These are phyloP conservation scores for Scaptomyza montana DNA, from an alignment of 1,140 invertebrate genomes.

Conservation along the genomic window DNA sequence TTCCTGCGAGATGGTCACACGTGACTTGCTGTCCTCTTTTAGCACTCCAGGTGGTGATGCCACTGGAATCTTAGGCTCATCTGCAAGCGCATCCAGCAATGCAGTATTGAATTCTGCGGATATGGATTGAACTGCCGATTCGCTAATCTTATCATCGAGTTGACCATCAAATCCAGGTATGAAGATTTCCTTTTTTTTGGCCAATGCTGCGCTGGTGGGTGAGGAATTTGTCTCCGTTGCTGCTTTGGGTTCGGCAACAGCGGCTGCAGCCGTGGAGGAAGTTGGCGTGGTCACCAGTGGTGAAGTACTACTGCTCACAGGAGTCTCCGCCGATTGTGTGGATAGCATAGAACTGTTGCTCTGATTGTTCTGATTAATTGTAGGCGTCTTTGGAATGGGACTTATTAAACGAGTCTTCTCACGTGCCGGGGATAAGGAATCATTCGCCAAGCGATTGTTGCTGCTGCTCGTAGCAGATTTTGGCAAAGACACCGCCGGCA, in stretches of 20 bases:
- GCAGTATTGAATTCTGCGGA: constrained; percentile 85
- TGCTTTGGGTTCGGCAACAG: constrained; percentile 28
- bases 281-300: constrained; percentile 69
- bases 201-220: constrained; percentile 38
- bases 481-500: constrained; percentile 10
- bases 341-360: constrained; percentile 68
- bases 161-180: constrained; percentile 89
- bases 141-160: constrained; percentile 89
- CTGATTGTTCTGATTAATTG: constrained; percentile 60
- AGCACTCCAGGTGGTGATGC: constrained; percentile 75
- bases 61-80: constrained; percentile 84
- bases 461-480: neutral
- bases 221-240: constrained; percentile 24
- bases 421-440: constrained; percentile 80
- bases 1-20: constrained; percentile 94
- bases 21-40: constrained; percentile 89
- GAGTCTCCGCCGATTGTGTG: constrained; percentile 65
- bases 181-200: constrained; percentile 86
- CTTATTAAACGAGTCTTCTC: constrained; percentile 85
- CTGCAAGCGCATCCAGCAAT: constrained; percentile 70
- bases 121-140: constrained; percentile 91
- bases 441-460: constrained; percentile 20
- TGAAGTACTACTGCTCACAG: constrained; percentile 46
- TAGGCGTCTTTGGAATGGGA: constrained; percentile 85
- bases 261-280: constrained; percentile 51